Percentiles rank a stretch among this genome's conserved stretches.
Evolutionary conservation across 2,113 vertebrate genomes (phyloP).

Genomic region (Atractosteus spatula): DNA sequence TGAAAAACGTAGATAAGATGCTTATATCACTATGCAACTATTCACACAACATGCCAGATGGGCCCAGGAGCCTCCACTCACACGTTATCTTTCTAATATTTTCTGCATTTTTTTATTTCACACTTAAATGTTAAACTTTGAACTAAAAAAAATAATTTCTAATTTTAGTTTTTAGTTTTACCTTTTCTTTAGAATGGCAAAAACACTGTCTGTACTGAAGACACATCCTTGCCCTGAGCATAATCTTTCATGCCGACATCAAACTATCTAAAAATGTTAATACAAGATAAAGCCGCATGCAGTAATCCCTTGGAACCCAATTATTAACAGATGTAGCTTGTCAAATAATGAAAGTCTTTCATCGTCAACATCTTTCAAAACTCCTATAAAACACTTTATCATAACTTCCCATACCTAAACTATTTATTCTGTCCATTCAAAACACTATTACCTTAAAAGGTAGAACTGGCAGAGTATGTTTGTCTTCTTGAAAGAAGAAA

Average conservation of each 20-base stretch:
- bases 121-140: no score
- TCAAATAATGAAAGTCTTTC: neutral
- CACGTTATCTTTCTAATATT: no score
- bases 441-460: neutral
- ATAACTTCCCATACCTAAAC: neutral
- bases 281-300: neutral
- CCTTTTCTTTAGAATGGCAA: no score
- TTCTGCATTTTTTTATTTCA: no score
- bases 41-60: no score
- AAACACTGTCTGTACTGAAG: no score
- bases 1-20: no score
- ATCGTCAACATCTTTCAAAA: neutral
- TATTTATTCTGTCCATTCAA: neutral
- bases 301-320: neutral
- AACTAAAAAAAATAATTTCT: no score
- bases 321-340: slow-evolving; percentile 2
- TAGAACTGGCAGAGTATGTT: neutral
- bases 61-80: no score
- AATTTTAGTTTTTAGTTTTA: no score
- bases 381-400: slow-evolving; percentile 3
- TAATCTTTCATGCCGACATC: neutral
- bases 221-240: neutral
- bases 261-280: neutral
- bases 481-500: neutral
- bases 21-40: no score